Evolutionary conservation across 92 coral and sea anemone species (phyloP), one percentile per base, ranked within the genome.

Genomic region (Palythoa grandiflora): DNA sequence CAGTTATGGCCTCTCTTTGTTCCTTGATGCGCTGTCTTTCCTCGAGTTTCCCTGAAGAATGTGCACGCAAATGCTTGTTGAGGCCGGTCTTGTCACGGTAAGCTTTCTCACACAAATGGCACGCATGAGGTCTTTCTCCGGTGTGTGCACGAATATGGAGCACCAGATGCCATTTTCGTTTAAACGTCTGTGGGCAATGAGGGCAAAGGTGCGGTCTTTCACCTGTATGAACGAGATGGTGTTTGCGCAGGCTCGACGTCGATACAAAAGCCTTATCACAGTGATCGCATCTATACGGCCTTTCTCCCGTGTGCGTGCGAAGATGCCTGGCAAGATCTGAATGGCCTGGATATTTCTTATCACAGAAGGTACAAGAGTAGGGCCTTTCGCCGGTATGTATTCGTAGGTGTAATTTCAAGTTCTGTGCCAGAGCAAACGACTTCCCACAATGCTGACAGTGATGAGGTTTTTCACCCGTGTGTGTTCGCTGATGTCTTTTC

Each of bases 301-400:
- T 80, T 61, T 80, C 85, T 12, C 85, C 85, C 65, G 85, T 80
- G 35, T 80, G 85, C 11, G 59, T 80, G 15, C 85, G 85, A 11
- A 80, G 61, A 55, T 80, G 85, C 16, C 85, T 63, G 13, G 85
- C 85, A 47, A 80, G 85, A 63, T 80, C 85, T 5, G 85, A 80
- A 4, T 65, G 75, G n/a, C 85, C 85, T 20, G 85, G 85, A 47
- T 63, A 80, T 66, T 61, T 63, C 54, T 80, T 80, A 40, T 66
- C 85, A n/a, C 85, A 80, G 40, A 80, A 66, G 1, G 61, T 80
- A 13, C 85, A 80, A 48, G 85, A 21, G 44, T 80, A 80, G 12
- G 85, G 85, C 28, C 40, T 80, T 28, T 80, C 85, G 15, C 85
- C 85, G 40, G 85, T 80, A 71, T 80, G 85, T 19, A 80, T 47